Percentiles rank a stretch among this genome's conserved stretches.
Conservation (phyloP, 2,888 invertebrate genomes). For the Capitulum mitella region DNA sequence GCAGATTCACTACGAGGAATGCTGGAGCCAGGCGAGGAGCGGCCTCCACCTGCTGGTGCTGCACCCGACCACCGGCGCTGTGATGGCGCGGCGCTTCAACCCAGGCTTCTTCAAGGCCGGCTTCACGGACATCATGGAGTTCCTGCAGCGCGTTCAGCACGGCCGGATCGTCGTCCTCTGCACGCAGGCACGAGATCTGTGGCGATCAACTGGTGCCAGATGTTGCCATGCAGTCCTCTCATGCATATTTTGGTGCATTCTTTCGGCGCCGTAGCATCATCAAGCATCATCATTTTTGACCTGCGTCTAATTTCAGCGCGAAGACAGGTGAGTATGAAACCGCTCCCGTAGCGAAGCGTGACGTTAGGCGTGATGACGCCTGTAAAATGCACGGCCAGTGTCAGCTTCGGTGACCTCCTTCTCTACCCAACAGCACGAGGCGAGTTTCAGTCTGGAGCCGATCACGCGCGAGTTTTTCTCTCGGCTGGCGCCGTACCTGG, state of each 20-base stretch:
- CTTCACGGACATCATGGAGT: constrained; percentile 6
- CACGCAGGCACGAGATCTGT: background rate
- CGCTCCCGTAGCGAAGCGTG: too few relatives aligned
- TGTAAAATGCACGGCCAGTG: too few relatives aligned
- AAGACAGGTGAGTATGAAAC: too few relatives aligned
- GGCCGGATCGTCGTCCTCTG: background rate
- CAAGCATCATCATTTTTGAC: too few relatives aligned
- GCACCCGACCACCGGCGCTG: background rate
- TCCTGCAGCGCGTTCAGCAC: background rate
- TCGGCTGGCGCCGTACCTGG: background rate
- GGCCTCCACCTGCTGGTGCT: constrained; percentile 6
- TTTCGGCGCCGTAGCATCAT: too few relatives aligned
- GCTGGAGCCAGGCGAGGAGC: background rate
- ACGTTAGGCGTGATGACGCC: too few relatives aligned
- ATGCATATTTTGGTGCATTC: too few relatives aligned
- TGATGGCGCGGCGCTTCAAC: constrained; percentile 7
- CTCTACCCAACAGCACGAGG: background rate
- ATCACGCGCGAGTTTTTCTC: background rate
- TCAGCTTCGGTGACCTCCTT: too few relatives aligned
- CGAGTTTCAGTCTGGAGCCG: background rate
- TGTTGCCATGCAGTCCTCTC: too few relatives aligned
- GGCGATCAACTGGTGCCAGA: too few relatives aligned
- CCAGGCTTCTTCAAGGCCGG: background rate
- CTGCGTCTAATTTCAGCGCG: too few relatives aligned
- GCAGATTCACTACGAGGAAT: background rate